Percentiles rank a stretch among this genome's conserved stretches.
These are phyloP conservation scores for Scopus umbretta DNA, from an alignment of 2,113 vertebrate genomes.

Conservation along the genomic window DNA sequence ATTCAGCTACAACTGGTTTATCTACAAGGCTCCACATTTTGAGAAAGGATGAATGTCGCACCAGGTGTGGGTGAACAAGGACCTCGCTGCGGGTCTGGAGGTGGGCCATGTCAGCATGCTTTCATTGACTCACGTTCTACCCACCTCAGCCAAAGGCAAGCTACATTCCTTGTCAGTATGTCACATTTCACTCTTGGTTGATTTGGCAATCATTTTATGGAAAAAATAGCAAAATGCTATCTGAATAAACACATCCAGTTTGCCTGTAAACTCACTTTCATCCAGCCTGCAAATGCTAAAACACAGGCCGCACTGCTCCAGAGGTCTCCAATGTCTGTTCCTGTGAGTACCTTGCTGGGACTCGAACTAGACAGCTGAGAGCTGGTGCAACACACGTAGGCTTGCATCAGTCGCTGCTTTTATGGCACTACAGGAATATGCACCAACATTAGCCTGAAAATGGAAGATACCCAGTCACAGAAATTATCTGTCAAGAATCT, in stretches of 20 bases:
- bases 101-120: not conserved
- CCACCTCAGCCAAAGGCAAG: not conserved
- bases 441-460: not conserved
- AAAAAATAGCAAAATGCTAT: not conserved
- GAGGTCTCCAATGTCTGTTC: not conserved
- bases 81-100: not conserved
- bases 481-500: not conserved
- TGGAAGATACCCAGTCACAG: not conserved
- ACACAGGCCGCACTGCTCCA: not conserved
- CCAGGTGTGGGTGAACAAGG: not conserved
- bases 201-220: not conserved
- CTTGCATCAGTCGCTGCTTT: not conserved
- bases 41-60: not conserved
- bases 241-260: fast-evolving
- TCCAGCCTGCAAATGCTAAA: not conserved
- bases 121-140: not conserved
- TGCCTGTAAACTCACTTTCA: not conserved
- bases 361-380: not conserved
- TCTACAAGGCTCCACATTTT: not conserved
- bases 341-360: not conserved
- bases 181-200: not conserved
- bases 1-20: not conserved
- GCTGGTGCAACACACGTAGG: not conserved
- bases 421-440: not conserved
- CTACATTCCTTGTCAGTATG: fast-evolving